Conservation (phyloP, 2,888 invertebrate genomes). For the Eudasyphora cyanicolor region DNA sequence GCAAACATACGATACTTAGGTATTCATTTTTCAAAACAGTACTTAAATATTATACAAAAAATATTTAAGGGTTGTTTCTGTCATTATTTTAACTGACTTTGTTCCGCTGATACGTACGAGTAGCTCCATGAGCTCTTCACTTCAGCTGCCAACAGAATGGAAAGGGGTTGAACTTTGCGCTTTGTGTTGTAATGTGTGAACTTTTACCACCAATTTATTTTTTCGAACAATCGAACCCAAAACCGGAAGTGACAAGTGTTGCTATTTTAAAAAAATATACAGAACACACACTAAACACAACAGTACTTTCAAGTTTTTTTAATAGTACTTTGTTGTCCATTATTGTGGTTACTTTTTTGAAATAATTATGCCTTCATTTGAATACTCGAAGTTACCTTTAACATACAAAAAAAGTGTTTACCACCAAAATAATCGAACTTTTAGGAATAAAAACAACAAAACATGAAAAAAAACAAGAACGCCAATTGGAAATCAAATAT, state of each 20-base stretch:
- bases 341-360: background rate
- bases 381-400: conserved; percentile 28
- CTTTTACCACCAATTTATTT: conserved; percentile 17
- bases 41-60: too few relatives aligned
- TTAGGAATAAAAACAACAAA: background rate
- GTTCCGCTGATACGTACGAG: too few relatives aligned
- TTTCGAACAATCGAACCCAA: background rate
- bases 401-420: too few relatives aligned
- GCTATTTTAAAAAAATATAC: background rate
- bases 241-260: conserved; percentile 57
- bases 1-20: too few relatives aligned
- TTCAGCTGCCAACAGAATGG: background rate
- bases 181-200: conserved; percentile 1
- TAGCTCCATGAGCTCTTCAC: background rate
- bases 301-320: background rate
- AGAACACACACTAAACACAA: background rate
- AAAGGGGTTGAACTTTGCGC: background rate
- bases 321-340: background rate
- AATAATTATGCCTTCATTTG: conserved; percentile 43
- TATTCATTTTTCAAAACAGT: too few relatives aligned
- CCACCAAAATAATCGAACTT: background rate
- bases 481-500: conserved; percentile 4
- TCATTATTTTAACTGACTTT: too few relatives aligned
- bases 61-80: background rate
- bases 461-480: too few relatives aligned